Base-by-base conservation (phyloP, 2,888 invertebrate genomes). In the Mythimna vitellina region DNA sequence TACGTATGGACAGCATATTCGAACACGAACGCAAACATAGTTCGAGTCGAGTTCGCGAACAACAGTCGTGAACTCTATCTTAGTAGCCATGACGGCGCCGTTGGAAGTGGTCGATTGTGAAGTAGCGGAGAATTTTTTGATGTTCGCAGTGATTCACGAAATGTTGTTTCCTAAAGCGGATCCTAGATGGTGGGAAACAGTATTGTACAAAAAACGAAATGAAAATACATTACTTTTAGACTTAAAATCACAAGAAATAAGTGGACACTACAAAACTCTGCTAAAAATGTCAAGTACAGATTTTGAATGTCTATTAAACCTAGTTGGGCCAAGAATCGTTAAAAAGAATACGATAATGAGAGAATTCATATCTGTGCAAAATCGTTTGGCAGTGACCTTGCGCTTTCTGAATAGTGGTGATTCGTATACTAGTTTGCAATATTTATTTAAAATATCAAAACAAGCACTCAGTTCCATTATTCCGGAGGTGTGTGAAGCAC, bases 61-160 rank as follows among this genome's bases (percentile, higher is more conserved):
- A 71, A 71, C 71, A 65, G 71, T 66, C 71, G 65, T 63, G 63
- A 63, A 63, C 69, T 63, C 69, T 70, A 70, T 70, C 69, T 64
- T 69, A 69, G 35, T 70, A 70, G 69, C 69, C 63, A 70, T 63
- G 56, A 49, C 63, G 69, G 69, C 69, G 63, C 69, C 69, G 69
- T 64, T 57, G 57, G 63, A 70, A 70, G 63, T 63, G 63, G 69
- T 69, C 69, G 69, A 69, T 69, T 69, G 63, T 63, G 63, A 69
- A 70, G 58, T 70, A 70, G 70, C 66, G 58, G 65, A 66, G 22
- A 58, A n/a, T 66, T 70, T 64, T 70, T 70, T 70, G 66, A 22
- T 70, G 60, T 70, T 70, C 65, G 70, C 65, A 70, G 70, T 70
- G 65, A 65, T 65, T 70, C 58, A 70, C 64, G 70, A 70, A 70